Evolutionary conservation across 2,888 invertebrate genomes (phyloP), one percentile per base, ranked within the genome.

Genomic region (Andrena bucephala): DNA sequence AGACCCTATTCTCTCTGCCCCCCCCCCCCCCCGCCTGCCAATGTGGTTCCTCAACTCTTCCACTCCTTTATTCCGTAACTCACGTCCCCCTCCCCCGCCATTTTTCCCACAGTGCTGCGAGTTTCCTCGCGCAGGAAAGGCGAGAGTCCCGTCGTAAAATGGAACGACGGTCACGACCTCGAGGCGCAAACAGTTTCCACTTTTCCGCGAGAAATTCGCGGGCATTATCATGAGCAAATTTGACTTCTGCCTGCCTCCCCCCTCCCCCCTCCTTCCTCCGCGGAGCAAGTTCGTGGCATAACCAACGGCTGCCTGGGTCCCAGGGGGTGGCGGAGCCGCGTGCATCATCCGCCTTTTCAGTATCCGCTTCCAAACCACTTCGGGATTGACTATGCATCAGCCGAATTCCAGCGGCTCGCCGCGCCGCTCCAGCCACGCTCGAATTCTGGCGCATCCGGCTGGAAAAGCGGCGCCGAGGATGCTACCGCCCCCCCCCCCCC

Each of bases 221-320:
- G 24, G 87, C 89, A 93, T 93, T 92, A 93, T 92, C 92, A 92
- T 91, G 92, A 92, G 89, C 90, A 93, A 92, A 93, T 92, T 92
- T 92, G 90, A 91, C 91, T 92, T 89, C 89, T 59, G 16, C 36
- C 81, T 85, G 73, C 70, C 70, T 2, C 50, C 77, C 71, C 57
- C 31, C 77, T 50, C 77, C 73, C 57, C 31, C 76, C 69, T 50
- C 50, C 59, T 27, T 57, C 63, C 52, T 42, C 24, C 42, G 48
- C 27, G 54, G 42, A 81, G 62, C 70, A 74, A 69, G 70, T 72
- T 69, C 60, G 75, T 27, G 73, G 75, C 73, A 78, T 77, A 81
- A 77, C 70, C 84, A 59, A 71, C 83, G 69, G 70, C 33, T 59
- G 77, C 71, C 67, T 42, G 57, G 63, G 60, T 82, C 83, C 84